A percentile compares a stretch with the other conserved stretches of the same genome.
Conservation (phyloP, 2,888 invertebrate genomes). For the Spilosoma lubricipeda region DNA sequence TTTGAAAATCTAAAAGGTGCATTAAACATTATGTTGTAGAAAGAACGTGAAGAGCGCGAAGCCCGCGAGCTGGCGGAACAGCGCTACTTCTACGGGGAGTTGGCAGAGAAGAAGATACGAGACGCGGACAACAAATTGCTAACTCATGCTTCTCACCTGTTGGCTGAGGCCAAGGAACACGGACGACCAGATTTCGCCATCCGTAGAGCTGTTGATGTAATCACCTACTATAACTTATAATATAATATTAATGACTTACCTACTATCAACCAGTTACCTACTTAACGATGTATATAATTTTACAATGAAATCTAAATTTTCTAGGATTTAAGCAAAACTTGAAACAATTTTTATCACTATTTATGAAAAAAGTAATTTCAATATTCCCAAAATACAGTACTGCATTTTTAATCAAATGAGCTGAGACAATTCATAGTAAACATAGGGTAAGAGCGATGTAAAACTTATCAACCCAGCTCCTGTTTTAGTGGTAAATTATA, state of each 20-base stretch:
- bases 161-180: slow-evolving; percentile 73
- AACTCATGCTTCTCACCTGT: slow-evolving; percentile 78
- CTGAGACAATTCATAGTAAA: no score
- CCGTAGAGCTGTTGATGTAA: slow-evolving; percentile 76
- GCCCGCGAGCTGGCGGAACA: slow-evolving; percentile 65
- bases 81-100: slow-evolving; percentile 76
- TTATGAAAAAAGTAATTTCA: not conserved
- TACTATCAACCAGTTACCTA: not conserved
- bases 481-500: no score
- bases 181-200: slow-evolving; percentile 78
- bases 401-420: no score
- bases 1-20: not conserved
- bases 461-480: no score
- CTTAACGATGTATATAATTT: not conserved
- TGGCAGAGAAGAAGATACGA: slow-evolving; percentile 70
- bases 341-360: not conserved
- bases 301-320: not conserved
- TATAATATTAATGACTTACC: not conserved
- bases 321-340: not conserved
- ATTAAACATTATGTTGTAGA: slow-evolving; percentile 51
- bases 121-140: slow-evolving; percentile 83
- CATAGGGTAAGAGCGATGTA: no score
- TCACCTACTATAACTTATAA: slow-evolving; percentile 13
- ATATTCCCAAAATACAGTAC: not conserved
- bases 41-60: slow-evolving; percentile 72